Evolutionary conservation across 2,888 invertebrate species (phyloP).

Genomic region (Drepanosiphum platanoidis): DNA sequence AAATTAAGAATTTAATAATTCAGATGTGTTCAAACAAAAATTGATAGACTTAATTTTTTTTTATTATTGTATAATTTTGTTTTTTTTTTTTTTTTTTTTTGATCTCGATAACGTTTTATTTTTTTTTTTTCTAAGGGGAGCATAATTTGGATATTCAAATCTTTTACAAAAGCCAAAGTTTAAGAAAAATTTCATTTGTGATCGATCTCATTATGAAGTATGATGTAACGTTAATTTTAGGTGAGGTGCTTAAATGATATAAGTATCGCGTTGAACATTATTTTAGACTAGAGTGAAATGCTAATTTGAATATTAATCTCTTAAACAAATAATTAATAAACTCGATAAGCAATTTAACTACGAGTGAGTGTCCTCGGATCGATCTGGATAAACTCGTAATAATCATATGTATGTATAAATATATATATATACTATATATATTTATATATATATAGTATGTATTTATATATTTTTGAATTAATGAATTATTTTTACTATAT

Average conservation of each 20-base stretch:
- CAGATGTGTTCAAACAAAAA: slow-evolving; percentile 60
- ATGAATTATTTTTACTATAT: slow-evolving; percentile 61
- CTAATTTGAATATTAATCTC: slow-evolving; percentile 44
- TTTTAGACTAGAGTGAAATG: slow-evolving; percentile 17
- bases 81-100: slow-evolving; percentile 58
- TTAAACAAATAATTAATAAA: slow-evolving; percentile 47
- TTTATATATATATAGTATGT: slow-evolving; percentile 19
- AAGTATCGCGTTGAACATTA: slow-evolving; percentile 46
- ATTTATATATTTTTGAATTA: slow-evolving; percentile 59
- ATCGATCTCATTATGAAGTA: slow-evolving; percentile 59
- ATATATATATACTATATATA: slow-evolving; percentile 5
- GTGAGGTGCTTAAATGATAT: slow-evolving; percentile 51
- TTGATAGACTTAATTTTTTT: slow-evolving; percentile 59
- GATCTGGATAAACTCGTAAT: slow-evolving; percentile 51
- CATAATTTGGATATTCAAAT: slow-evolving; percentile 56
- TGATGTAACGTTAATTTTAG: slow-evolving; percentile 52
- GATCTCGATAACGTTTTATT: slow-evolving; percentile 57
- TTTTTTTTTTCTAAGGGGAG: slow-evolving; percentile 48
- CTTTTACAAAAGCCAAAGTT: slow-evolving; percentile 61
- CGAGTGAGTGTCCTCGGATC: slow-evolving; percentile 40
- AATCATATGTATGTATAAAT: slow-evolving; percentile 32
- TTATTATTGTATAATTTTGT: slow-evolving; percentile 29
- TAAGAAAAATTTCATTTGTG: slow-evolving; percentile 49
- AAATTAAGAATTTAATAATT: slow-evolving; percentile 59
- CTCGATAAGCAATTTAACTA: slow-evolving; percentile 54